A percentile compares a stretch with the other conserved stretches of the same genome.
These are phyloP conservation scores for Zosterops lateralis DNA, from an alignment of 2,113 vertebrate genomes.

Conservation along the genomic window DNA sequence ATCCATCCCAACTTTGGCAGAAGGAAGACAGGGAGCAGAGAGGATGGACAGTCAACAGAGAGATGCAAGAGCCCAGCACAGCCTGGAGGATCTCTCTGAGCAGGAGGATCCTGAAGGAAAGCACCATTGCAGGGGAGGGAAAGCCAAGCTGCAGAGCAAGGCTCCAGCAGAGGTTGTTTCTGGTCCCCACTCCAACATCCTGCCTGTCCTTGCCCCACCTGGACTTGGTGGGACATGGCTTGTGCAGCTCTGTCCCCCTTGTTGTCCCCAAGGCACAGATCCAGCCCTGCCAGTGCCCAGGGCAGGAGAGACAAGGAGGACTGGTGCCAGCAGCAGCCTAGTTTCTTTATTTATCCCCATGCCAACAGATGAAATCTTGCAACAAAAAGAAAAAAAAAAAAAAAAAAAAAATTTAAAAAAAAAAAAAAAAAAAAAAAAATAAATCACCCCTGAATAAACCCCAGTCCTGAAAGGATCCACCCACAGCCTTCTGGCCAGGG, in stretches of 20 bases:
- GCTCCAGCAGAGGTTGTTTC: background rate
- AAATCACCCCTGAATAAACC: constrained; percentile 14
- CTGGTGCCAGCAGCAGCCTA: background rate
- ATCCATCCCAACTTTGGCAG: background rate
- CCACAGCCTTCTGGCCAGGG: background rate
- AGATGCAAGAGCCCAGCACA: background rate
- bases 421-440: too few species aligned
- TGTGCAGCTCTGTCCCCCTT: background rate
- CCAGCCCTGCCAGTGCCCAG: background rate
- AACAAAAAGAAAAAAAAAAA: background rate
- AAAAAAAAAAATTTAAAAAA: background rate
- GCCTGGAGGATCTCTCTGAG: background rate
- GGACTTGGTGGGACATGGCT: background rate
- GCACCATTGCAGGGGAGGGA: background rate
- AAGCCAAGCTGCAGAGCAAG: background rate
- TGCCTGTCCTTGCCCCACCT: background rate
- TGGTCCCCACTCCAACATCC: background rate
- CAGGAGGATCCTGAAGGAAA: background rate
- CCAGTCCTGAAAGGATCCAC: constrained; percentile 40
- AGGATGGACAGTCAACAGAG: background rate
- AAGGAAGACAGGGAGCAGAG: background rate
- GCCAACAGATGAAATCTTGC: background rate
- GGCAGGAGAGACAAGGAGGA: background rate
- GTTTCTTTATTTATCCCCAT: background rate
- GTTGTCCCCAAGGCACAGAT: fast-evolving